Evolutionary conservation across 2,113 vertebrate species (phyloP).

Genomic region (Albula glossodonta): DNA sequence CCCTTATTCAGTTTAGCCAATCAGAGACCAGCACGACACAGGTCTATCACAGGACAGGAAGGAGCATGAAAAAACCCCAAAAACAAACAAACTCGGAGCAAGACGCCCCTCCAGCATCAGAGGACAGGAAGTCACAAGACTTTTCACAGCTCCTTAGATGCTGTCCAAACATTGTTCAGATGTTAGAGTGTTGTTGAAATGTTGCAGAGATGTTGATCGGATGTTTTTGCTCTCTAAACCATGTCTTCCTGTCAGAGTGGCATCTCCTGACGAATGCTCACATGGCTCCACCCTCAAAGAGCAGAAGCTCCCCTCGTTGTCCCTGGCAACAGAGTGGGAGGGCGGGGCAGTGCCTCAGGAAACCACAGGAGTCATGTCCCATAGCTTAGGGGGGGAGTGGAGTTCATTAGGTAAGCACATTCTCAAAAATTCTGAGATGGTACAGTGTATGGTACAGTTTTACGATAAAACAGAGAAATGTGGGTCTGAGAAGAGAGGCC

Average conservation of each 20-base stretch:
- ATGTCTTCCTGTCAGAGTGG: background rate
- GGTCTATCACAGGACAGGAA: background rate
- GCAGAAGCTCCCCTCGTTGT: slow-evolving; percentile 24
- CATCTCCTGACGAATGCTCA: background rate
- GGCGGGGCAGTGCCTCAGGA: slow-evolving; percentile 62
- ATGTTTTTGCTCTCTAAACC: background rate
- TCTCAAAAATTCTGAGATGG: no score
- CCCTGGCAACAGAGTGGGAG: slow-evolving; percentile 14
- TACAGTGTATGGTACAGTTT: no score
- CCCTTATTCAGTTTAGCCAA: background rate
- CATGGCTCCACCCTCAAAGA: background rate
- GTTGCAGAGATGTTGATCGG: background rate
- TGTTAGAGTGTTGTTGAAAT: background rate
- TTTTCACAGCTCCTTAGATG: slow-evolving; percentile 1
- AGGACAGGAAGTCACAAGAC: background rate
- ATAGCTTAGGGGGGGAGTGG: slow-evolving; percentile 64
- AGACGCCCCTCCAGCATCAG: background rate
- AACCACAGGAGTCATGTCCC: slow-evolving; percentile 83
- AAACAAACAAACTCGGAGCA: background rate
- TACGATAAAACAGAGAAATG: no score
- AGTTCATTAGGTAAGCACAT: no score
- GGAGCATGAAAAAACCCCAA: background rate
- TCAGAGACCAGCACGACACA: background rate
- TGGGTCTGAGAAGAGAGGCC: no score
- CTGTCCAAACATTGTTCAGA: background rate